phyloP scores from a whole-genome alignment of 2,888 invertebrate species.

The Priocnemis perturbator region DNA sequence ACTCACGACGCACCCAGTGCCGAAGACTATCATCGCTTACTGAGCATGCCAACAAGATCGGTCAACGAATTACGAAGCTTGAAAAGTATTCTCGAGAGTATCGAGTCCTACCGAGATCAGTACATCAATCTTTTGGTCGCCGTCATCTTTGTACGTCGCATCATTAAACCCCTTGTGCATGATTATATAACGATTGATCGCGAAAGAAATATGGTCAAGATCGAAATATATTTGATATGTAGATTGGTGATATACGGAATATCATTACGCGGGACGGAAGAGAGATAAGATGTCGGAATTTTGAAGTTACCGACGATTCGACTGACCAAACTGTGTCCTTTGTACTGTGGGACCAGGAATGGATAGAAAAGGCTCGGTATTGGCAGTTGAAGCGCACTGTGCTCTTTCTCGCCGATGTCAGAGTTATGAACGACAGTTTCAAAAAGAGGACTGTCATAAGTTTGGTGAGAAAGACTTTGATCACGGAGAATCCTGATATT shows the following conservation, averaged over 20 bases:
- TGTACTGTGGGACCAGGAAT: conserved; percentile 83
- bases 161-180: neutral
- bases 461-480: conserved; percentile 75
- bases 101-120: conserved; percentile 73
- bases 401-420: conserved; percentile 84
- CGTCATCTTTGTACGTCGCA: conserved; percentile 77
- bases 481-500: conserved; percentile 85
- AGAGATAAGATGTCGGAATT: conserved; percentile 79
- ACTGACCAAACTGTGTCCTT: conserved; percentile 79
- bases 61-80: conserved; percentile 78
- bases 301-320: conserved; percentile 81
- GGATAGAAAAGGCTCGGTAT: conserved; percentile 80
- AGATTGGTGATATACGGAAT: conserved; percentile 79
- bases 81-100: conserved; percentile 77
- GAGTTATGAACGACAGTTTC: conserved; percentile 76
- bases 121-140: conserved; percentile 83
- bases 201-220: neutral
- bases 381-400: conserved; percentile 84
- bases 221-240: neutral
- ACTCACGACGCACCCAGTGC: conserved; percentile 78
- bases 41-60: conserved; percentile 81
- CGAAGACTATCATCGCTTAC: conserved; percentile 76
- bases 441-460: conserved; percentile 62
- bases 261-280: conserved; percentile 80
- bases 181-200: neutral